Percentiles rank a stretch among this genome's conserved stretches.
Evolutionary conservation across 2,113 vertebrate genomes (phyloP).

Genomic region (Pterocles burchelli): DNA sequence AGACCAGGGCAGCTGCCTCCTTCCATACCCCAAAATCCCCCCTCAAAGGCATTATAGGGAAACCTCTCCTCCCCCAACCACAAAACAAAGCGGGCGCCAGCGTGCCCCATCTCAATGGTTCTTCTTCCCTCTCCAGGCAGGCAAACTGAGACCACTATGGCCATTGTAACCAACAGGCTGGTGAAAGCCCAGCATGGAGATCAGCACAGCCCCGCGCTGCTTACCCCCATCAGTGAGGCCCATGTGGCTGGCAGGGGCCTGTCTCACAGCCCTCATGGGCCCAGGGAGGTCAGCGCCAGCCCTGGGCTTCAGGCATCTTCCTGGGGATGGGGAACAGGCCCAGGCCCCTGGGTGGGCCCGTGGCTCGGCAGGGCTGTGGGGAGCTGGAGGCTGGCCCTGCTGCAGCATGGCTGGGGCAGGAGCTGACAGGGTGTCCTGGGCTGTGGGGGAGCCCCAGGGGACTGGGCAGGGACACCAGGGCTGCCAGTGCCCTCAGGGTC

Average conservation of each 20-base stretch:
- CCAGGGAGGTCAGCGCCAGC: not conserved
- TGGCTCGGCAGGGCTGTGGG: not conserved
- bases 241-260: rapidly evolving
- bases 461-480: not conserved
- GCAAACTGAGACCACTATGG: not conserved
- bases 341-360: rapidly evolving
- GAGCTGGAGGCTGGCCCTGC: rapidly evolving
- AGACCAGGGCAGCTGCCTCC: rapidly evolving
- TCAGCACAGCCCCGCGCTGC: rapidly evolving
- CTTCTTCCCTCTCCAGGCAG: not conserved
- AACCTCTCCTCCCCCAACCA: not conserved
- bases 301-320: not conserved
- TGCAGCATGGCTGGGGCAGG: rapidly evolving
- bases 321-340: not conserved
- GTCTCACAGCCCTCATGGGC: not conserved
- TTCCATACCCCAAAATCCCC: not conserved
- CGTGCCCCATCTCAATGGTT: rapidly evolving
- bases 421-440: rapidly evolving
- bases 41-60: not conserved
- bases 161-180: rapidly evolving
- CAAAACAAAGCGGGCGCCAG: not conserved
- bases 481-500: not conserved
- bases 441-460: not conserved
- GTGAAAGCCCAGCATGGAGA: not conserved
- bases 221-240: not conserved